Percentiles rank a stretch among this genome's conserved stretches.
Conservation (phyloP, 2,888 invertebrate genomes). For the Boloria selene region DNA sequence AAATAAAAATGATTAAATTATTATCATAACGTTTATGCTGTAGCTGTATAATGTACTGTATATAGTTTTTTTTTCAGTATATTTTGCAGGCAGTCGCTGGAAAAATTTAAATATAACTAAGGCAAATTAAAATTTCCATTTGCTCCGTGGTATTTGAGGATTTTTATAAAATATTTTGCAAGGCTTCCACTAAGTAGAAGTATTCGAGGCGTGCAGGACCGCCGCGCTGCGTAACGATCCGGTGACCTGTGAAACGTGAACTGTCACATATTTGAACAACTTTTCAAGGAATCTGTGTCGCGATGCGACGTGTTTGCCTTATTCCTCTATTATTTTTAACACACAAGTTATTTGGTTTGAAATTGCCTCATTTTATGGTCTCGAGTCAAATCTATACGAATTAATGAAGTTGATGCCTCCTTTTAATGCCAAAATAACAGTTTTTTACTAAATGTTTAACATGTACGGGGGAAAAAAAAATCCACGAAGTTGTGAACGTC, state of each 20-base stretch:
- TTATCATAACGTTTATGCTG: not conserved
- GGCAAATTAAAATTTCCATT: slow-evolving; percentile 21
- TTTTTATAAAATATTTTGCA: slow-evolving; percentile 18
- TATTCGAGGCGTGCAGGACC: slow-evolving; percentile 10
- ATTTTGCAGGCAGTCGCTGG: slow-evolving; percentile 1
- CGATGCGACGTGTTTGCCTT: not conserved
- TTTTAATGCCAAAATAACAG: no score
- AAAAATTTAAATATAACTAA: slow-evolving; percentile 16
- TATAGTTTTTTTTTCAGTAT: not conserved
- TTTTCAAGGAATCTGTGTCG: slow-evolving; percentile 9
- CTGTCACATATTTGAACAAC: slow-evolving; percentile 11
- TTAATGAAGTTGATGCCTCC: no score
- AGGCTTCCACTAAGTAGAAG: not conserved
- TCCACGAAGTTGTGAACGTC: no score
- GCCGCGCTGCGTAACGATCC: not conserved
- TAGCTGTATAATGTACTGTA: not conserved
- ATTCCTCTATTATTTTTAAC: slow-evolving; percentile 1
- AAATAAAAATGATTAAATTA: not conserved
- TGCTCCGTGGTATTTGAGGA: slow-evolving; percentile 7
- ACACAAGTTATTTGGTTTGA: not conserved
- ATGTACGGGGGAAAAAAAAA: no score
- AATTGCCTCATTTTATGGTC: no score
- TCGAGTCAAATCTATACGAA: no score
- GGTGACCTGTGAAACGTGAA: slow-evolving; percentile 16
- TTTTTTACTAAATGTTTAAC: no score